Conservation (phyloP, 2,113 vertebrate genomes). For the Stomatorhinus ivindoensis region DNA sequence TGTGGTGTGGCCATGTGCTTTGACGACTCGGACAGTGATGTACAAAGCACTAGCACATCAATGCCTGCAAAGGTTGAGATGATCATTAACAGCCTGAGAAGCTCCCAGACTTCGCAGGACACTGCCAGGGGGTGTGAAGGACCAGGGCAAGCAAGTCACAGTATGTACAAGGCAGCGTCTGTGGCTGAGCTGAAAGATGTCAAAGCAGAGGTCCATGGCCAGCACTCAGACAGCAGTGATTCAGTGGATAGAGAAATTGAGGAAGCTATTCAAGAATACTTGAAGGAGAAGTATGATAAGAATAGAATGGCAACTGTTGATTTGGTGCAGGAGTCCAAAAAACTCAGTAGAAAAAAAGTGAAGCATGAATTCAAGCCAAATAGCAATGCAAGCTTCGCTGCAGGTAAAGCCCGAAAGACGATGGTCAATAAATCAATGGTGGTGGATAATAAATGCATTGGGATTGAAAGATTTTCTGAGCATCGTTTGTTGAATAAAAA, state of each 20-base stretch:
- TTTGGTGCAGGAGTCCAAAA: conserved; percentile 37
- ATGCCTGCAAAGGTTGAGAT: conserved; percentile 80
- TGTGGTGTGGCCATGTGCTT: conserved; percentile 74
- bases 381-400: conserved; percentile 34
- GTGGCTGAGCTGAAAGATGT: neutral
- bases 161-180: neutral
- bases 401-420: conserved; percentile 30
- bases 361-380: conserved; percentile 42
- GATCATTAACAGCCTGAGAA: conserved; percentile 81
- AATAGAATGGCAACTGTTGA: conserved; percentile 42
- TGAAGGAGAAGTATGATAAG: conserved; percentile 73
- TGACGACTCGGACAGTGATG: conserved; percentile 66
- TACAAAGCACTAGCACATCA: conserved; percentile 55
- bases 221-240: conserved; percentile 80
- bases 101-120: conserved; percentile 68
- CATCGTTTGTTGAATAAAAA: conserved; percentile 33
- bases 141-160: conserved; percentile 48
- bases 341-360: conserved; percentile 36
- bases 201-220: conserved; percentile 35
- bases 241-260: conserved; percentile 90
- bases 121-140: conserved; percentile 65
- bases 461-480: conserved; percentile 39
- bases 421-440: conserved; percentile 17
- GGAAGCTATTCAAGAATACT: conserved; percentile 88
- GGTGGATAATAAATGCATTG: conserved; percentile 45